Evolutionary conservation across 2,113 vertebrate genomes (phyloP).

Genomic region (Dunckerocampus dactyliophorus): DNA sequence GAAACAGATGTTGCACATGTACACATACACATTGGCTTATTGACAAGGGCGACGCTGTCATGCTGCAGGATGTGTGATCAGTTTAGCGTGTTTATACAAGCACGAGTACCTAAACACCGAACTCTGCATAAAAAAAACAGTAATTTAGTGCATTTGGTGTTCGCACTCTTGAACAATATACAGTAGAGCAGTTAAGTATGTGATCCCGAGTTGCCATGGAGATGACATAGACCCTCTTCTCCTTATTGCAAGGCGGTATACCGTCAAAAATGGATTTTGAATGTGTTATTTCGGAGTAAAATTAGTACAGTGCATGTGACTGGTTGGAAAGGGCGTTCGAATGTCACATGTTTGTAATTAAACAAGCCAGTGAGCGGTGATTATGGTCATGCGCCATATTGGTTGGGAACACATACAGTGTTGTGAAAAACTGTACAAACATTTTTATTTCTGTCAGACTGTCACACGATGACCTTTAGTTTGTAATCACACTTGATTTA

Average conservation of each 20-base stretch:
- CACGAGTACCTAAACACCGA: neutral
- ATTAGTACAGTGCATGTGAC: slow-evolving; percentile 7
- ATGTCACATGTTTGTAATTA: slow-evolving; percentile 45
- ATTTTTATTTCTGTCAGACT: slow-evolving; percentile 12
- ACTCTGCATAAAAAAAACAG: no score
- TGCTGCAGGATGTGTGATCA: neutral
- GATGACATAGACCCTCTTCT: neutral
- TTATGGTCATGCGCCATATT: slow-evolving; percentile 26
- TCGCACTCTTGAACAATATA: no score
- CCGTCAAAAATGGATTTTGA: no score
- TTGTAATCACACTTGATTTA: slow-evolving; percentile 10
- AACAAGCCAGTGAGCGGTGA: slow-evolving; percentile 40
- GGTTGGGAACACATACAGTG: slow-evolving; percentile 24
- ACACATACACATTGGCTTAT: slow-evolving; percentile 5
- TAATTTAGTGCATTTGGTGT: no score
- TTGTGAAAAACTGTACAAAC: slow-evolving; percentile 12
- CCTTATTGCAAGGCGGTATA: neutral
- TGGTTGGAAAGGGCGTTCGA: slow-evolving; percentile 29
- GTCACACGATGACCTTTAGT: slow-evolving; percentile 4
- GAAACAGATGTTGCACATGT: neutral
- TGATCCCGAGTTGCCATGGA: neutral
- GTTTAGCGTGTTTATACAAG: neutral
- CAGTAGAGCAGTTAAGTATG: no score
- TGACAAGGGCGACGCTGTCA: neutral
- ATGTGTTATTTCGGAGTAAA: no score